These are phyloP conservation scores for Timema cristinae DNA, from an alignment of 2,888 invertebrate species.

Conservation along the genomic window DNA sequence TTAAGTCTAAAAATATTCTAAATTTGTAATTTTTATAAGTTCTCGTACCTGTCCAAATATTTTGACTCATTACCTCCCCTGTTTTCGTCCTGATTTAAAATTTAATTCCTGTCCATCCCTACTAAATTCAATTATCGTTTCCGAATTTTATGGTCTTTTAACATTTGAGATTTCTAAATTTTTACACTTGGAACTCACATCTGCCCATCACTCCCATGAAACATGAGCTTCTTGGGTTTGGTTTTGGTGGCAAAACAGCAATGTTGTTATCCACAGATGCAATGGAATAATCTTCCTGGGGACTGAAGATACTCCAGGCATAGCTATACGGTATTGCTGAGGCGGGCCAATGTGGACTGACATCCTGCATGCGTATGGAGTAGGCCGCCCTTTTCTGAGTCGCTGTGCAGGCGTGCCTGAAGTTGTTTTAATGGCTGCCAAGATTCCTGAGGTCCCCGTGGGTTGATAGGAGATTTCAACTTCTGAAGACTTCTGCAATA, in stretches of 20 bases:
- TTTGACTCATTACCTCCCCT: too few relatives aligned
- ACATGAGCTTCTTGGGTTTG: slow-evolving; percentile 93
- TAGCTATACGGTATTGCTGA: slow-evolving; percentile 86
- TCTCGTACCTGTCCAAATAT: too few relatives aligned
- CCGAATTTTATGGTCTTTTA: too few relatives aligned
- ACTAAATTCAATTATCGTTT: too few relatives aligned
- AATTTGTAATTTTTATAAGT: too few relatives aligned
- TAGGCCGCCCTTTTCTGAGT: slow-evolving; percentile 68
- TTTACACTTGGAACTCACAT: slow-evolving; percentile 45
- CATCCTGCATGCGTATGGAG: slow-evolving; percentile 69
- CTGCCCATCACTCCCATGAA: slow-evolving; percentile 92
- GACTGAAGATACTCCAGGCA: slow-evolving; percentile 74
- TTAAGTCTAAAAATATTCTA: too few relatives aligned
- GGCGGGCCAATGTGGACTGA: slow-evolving; percentile 76
- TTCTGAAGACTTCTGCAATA: slow-evolving; percentile 72
- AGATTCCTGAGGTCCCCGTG: slow-evolving; percentile 73
- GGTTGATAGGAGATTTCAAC: slow-evolving; percentile 69
- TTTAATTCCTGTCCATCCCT: too few relatives aligned
- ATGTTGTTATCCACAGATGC: slow-evolving; percentile 79
- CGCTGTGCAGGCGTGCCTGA: slow-evolving; percentile 69
- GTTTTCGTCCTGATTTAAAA: too few relatives aligned
- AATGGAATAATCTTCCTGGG: slow-evolving; percentile 57
- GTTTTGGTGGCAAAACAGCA: slow-evolving; percentile 94
- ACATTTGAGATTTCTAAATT: not conserved
- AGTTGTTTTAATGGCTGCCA: slow-evolving; percentile 78